phyloP scores from a whole-genome alignment of 2,888 invertebrate genomes.

The Drosophila engyochracea region DNA sequence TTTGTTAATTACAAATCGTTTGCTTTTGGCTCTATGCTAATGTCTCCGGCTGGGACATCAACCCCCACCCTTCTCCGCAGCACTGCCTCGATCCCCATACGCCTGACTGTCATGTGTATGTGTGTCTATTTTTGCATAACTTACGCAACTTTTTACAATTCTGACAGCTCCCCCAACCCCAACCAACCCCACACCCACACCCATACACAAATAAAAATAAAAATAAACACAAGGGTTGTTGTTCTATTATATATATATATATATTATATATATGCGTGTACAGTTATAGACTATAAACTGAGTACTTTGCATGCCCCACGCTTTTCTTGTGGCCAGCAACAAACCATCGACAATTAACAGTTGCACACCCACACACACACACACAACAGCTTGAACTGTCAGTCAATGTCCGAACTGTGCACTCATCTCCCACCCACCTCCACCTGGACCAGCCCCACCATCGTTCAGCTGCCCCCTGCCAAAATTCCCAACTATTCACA shows the following conservation, averaged over 20 bases:
- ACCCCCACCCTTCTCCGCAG: background rate
- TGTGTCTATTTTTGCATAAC: slow-evolving; percentile 68
- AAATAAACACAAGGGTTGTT: slow-evolving; percentile 57
- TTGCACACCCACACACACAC: slow-evolving; percentile 23
- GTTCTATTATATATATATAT: slow-evolving; percentile 47
- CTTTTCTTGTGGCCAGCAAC: slow-evolving; percentile 35
- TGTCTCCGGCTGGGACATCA: slow-evolving; percentile 57
- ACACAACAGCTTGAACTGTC: slow-evolving; percentile 36
- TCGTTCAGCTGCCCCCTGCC: slow-evolving; percentile 12
- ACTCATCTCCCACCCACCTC: background rate
- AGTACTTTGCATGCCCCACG: slow-evolving; percentile 35
- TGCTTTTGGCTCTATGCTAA: slow-evolving; percentile 72
- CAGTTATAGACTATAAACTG: slow-evolving; percentile 47
- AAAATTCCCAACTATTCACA: slow-evolving; percentile 46
- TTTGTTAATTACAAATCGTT: slow-evolving; percentile 85
- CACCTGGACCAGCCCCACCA: background rate
- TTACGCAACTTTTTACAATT: slow-evolving; percentile 69
- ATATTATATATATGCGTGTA: slow-evolving; percentile 1
- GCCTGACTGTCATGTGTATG: slow-evolving; percentile 31
- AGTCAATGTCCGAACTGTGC: slow-evolving; percentile 55
- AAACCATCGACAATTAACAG: slow-evolving; percentile 59
- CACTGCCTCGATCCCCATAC: background rate
- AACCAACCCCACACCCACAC: background rate
- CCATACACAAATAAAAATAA: slow-evolving; percentile 1
- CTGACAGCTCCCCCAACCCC: slow-evolving; percentile 48